Conservation (phyloP, 2,888 invertebrate species). For the Strigamia crassipes region DNA sequence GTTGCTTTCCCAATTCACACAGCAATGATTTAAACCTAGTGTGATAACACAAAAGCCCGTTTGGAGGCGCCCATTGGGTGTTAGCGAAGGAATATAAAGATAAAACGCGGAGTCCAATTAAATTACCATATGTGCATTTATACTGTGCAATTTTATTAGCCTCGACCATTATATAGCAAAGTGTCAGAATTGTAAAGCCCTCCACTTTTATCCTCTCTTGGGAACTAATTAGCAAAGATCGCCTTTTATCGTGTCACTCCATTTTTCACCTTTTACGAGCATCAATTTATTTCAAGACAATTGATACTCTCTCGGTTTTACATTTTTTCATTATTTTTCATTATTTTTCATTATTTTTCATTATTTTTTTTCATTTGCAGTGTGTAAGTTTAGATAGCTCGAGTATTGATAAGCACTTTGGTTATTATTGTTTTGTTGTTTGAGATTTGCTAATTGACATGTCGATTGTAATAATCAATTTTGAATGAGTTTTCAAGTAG, state of each 20-base stretch:
- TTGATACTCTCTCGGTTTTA: background rate
- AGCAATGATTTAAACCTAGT: constrained; percentile 32
- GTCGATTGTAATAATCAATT: constrained; percentile 4
- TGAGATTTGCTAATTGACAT: background rate
- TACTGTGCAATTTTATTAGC: constrained; percentile 40
- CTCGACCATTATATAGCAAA: constrained; percentile 40
- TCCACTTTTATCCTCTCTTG: constrained; percentile 38
- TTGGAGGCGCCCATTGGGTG: constrained; percentile 40
- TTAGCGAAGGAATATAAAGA: constrained; percentile 40
- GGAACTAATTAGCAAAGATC: constrained; percentile 42
- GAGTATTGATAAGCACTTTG: background rate
- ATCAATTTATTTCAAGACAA: constrained; percentile 4
- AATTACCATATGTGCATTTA: constrained; percentile 42
- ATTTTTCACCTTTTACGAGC: constrained; percentile 38
- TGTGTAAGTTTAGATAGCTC: background rate
- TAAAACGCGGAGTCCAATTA: constrained; percentile 40
- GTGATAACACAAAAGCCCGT: constrained; percentile 42
- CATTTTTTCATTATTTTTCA: background rate
- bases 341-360: background rate
- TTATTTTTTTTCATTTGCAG: background rate
- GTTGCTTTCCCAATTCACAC: constrained; percentile 35
- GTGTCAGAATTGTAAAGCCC: constrained; percentile 41
- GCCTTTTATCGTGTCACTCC: constrained; percentile 24
- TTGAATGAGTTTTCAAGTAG: constrained; percentile 29
- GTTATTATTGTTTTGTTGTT: constrained; percentile 14